These are phyloP conservation scores for Xylota segnis DNA, from an alignment of 2,888 invertebrate species.

Conservation along the genomic window DNA sequence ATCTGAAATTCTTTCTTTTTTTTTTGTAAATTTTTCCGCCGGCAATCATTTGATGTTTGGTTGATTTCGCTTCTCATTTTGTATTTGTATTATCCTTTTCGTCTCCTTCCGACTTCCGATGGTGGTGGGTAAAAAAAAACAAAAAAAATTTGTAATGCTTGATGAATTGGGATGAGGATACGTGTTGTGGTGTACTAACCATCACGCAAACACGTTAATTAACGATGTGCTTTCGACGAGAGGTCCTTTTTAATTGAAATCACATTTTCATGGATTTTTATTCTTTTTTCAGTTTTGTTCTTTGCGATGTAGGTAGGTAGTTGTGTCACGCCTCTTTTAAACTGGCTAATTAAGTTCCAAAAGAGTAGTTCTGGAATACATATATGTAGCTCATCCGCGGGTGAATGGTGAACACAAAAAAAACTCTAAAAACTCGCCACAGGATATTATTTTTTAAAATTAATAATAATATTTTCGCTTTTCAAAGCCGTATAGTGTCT, in stretches of 20 bases:
- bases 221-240: conserved; percentile 21
- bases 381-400: too few relatives aligned
- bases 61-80: background rate
- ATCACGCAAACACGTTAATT: conserved; percentile 41
- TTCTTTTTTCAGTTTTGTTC: background rate
- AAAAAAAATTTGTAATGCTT: background rate
- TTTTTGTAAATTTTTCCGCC: background rate
- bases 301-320: background rate
- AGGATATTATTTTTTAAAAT: conserved; percentile 16
- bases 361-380: background rate
- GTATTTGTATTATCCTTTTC: background rate
- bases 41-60: conserved; percentile 3
- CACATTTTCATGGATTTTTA: background rate
- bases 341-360: background rate
- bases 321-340: background rate
- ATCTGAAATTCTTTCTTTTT: background rate
- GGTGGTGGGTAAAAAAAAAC: background rate
- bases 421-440: background rate
- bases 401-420: background rate
- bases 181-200: conserved; percentile 20
- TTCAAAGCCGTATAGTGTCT: background rate
- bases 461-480: background rate
- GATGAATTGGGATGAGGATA: conserved; percentile 5
- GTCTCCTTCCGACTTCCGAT: background rate
- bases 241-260: conserved; percentile 41